phyloP scores from a whole-genome alignment of 1,140 invertebrate genomes.

The Brachionus rubens region DNA sequence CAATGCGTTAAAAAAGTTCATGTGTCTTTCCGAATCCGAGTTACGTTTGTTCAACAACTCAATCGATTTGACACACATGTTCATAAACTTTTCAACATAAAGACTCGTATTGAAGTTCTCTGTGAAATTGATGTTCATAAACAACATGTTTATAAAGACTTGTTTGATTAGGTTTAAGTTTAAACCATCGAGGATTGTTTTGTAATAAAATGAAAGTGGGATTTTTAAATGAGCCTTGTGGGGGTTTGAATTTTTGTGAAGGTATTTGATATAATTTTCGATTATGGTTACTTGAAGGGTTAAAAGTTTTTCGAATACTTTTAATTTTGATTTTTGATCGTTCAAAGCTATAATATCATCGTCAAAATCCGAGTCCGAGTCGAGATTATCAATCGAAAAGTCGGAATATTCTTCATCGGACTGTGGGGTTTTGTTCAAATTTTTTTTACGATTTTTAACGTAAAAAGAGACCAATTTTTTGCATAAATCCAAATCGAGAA shows the following conservation, averaged over 20 bases:
- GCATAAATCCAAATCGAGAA: constrained; percentile 79
- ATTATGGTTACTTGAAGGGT: background rate
- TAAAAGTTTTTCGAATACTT: constrained; percentile 27
- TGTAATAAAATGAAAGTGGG: background rate
- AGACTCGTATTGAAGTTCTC: background rate
- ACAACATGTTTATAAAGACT: background rate
- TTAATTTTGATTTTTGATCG: background rate
- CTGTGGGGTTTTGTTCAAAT: background rate
- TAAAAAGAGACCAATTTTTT: constrained; percentile 86
- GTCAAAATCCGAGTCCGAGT: background rate
- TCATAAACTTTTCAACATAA: constrained; percentile 13
- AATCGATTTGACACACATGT: constrained; percentile 41
- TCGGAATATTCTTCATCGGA: background rate
- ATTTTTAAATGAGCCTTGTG: background rate
- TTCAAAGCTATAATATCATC: background rate
- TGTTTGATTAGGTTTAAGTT: background rate
- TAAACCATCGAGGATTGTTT: background rate
- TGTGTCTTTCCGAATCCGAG: background rate
- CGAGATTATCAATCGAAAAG: background rate
- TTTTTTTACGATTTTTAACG: constrained; percentile 58
- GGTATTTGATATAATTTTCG: background rate
- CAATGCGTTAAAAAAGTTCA: background rate
- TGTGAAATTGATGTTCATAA: background rate
- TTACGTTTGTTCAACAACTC: background rate
- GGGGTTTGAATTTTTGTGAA: background rate